phyloP scores from a whole-genome alignment of 2,797 vertebrate genomes.

The Sylvilagus floridanus region DNA sequence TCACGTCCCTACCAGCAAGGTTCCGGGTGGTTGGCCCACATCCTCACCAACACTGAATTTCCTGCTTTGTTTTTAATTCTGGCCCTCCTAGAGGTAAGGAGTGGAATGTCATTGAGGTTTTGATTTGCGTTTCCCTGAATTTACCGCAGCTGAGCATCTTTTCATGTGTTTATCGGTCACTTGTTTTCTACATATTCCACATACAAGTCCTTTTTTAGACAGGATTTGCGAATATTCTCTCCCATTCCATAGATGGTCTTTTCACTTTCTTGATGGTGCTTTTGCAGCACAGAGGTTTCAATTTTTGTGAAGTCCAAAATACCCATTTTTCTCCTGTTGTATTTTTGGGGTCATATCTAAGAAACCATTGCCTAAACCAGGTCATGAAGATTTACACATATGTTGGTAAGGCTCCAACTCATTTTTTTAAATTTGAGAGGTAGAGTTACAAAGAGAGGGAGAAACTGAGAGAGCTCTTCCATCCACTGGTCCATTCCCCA shows the following conservation, averaged over 20 bases:
- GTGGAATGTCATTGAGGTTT: neutral
- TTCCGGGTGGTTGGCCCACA: neutral
- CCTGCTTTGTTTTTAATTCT: neutral
- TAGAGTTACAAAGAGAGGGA: too few species aligned
- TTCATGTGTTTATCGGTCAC: neutral
- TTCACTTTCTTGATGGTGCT: neutral
- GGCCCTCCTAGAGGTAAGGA: neutral
- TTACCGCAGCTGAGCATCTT: neutral
- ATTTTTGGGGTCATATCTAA: conserved; percentile 22
- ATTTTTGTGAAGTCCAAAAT: neutral
- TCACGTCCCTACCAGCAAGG: neutral
- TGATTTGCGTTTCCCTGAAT: neutral
- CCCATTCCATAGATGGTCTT: neutral
- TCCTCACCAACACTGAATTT: neutral
- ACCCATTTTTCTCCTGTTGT: conserved; percentile 18
- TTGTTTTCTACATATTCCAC: neutral
- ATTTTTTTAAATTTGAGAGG: too few species aligned
- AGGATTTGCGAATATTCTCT: conserved; percentile 1
- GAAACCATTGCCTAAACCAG: neutral
- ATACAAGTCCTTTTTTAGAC: neutral
- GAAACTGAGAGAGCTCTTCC: too few species aligned
- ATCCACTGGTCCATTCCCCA: too few species aligned
- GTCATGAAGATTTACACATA: neutral
- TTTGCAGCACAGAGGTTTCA: conserved; percentile 17
- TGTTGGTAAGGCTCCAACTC: neutral